Evolutionary conservation across 2,113 vertebrate species (phyloP), one percentile per base, ranked within the genome.

Genomic region (Poeciliopsis turrubarensis): DNA sequence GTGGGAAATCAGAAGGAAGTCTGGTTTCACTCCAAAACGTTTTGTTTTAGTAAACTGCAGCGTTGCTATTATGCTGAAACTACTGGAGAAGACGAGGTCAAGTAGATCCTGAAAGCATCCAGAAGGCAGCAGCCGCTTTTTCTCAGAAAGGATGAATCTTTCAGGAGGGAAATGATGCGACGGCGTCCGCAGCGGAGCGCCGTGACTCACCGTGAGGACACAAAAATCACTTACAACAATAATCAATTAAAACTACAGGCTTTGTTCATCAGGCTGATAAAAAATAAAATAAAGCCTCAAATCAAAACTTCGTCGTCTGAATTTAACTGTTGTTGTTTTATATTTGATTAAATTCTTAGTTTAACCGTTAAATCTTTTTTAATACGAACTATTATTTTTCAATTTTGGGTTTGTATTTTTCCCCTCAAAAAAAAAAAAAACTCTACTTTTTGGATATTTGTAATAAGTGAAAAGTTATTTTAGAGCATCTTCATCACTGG

Each of bases 91-190:
- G 39, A 19, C 25, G 26, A 25, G 22, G 41, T 65, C 25, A 60
- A 66, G 47, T 19, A 9, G n/a, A 57, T 54, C 17, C 25, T 65
- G 62, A 72, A 65, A 41, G 47, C 73, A 54, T 68, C 73, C 47
- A 34, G 19, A 13, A 64, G 63, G 70, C 44, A 32, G 34, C n/a
- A 27, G 10, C n/a, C 15, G 22, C 29, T 47, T 72, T 78, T 65
- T 69, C 54, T 71, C 37, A 74, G 70, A 74, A 14, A 27, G 37
- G 27, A 39, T 14, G 29, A 29, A 30, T 68, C 19, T 26, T 32
- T 72, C 72, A 27, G 14, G 41, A 17, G 60, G 26, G 11, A 54
- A 6, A 44, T 65, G 47, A n/a, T 41, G 0, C 44, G 26, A 26
- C 32, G 41, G n/a, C 27, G 29, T n/a, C 32, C 27, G 65, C 32